Conservation (phyloP, 2,888 invertebrate species). For the Cataglyphis altisquamis region DNA sequence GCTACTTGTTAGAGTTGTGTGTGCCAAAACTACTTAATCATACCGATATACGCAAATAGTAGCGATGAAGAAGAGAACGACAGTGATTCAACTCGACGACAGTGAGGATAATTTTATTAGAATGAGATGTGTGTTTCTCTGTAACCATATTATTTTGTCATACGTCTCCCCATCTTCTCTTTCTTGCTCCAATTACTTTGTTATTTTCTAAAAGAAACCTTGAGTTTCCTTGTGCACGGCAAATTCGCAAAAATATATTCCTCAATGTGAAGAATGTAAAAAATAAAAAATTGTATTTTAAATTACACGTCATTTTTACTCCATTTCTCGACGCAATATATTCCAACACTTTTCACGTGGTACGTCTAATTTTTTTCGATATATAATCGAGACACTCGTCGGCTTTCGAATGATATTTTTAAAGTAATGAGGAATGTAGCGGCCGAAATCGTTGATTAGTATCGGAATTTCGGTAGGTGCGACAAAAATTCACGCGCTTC, state of each 20-base stretch:
- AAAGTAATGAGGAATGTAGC: not conserved
- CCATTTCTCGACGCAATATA: not conserved
- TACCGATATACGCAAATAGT: conserved; percentile 21
- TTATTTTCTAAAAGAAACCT: conserved; percentile 11
- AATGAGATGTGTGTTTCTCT: conserved; percentile 15
- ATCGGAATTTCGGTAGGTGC: conserved; percentile 27
- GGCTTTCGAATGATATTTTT: not conserved
- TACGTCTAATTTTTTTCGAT: conserved; percentile 15
- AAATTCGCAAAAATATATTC: not conserved
- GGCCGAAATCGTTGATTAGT: conserved; percentile 15
- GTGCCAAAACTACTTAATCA: conserved; percentile 41
- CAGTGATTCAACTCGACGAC: conserved; percentile 39
- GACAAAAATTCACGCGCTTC: conserved; percentile 14
- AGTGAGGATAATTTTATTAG: conserved; percentile 37
- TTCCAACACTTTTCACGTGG: not conserved
- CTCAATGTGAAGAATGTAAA: not conserved
- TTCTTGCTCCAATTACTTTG: conserved; percentile 25
- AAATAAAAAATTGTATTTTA: conserved; percentile 10
- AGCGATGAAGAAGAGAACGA: conserved; percentile 34
- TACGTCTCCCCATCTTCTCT: not conserved
- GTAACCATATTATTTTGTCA: conserved; percentile 6
- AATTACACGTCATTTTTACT: conserved; percentile 17
- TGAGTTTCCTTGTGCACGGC: not conserved
- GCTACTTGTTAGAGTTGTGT: conserved; percentile 14
- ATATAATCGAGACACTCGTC: not conserved